phyloP scores from a whole-genome alignment of 2,888 invertebrate species.

The Drosophila parthenogenetica region DNA sequence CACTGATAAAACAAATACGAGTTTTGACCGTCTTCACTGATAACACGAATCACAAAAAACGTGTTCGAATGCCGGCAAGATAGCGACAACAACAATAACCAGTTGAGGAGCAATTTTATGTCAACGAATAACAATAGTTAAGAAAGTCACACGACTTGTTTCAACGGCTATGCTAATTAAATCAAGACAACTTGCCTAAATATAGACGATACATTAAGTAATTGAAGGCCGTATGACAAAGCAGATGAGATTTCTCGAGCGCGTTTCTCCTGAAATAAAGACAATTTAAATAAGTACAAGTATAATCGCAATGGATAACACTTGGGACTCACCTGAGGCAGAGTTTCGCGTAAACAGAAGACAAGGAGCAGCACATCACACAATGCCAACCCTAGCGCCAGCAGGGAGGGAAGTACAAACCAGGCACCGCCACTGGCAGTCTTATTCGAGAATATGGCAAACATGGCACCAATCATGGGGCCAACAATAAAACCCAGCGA shows the following conservation, averaged over 20 bases:
- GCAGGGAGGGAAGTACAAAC: slow-evolving; percentile 93
- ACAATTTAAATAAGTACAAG: neutral
- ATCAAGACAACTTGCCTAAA: slow-evolving; percentile 72
- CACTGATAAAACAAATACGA: slow-evolving; percentile 53
- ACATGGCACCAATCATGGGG: slow-evolving; percentile 96
- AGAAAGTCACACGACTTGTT: slow-evolving; percentile 39
- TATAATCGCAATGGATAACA: neutral
- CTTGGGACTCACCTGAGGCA: slow-evolving; percentile 87
- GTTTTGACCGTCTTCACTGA: neutral
- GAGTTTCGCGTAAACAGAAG: slow-evolving; percentile 92
- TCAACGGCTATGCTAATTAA: slow-evolving; percentile 74
- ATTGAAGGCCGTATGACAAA: slow-evolving; percentile 88
- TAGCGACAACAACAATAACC: slow-evolving; percentile 18
- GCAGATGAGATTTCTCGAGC: slow-evolving; percentile 89
- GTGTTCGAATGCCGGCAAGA: slow-evolving; percentile 31
- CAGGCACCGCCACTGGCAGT: slow-evolving; percentile 87
- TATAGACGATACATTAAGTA: slow-evolving; percentile 88
- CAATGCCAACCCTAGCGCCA: slow-evolving; percentile 90
- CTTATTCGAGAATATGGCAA: slow-evolving; percentile 89
- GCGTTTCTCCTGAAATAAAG: slow-evolving; percentile 87
- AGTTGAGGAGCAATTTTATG: slow-evolving; percentile 1
- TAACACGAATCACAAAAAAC: slow-evolving; percentile 26
- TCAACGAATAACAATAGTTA: slow-evolving; percentile 12
- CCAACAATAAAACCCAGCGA: slow-evolving; percentile 99
- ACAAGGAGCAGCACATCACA: slow-evolving; percentile 91